Conservation (phyloP, 2,113 vertebrate genomes). For the Amphiprion ocellaris region DNA sequence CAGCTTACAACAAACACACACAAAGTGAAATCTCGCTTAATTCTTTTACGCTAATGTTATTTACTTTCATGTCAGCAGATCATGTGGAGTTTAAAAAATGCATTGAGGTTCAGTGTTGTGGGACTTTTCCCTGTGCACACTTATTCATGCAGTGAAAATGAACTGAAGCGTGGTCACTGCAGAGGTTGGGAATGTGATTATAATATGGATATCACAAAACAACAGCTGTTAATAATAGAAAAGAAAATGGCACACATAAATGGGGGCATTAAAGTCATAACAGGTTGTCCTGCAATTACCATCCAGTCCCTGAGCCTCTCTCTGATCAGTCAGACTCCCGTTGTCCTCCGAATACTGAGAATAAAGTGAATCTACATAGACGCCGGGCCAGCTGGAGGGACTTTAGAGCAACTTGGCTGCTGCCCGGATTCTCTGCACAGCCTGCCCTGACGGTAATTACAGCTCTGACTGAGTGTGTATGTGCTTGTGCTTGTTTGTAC, state of each 20-base stretch:
- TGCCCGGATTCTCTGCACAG: constrained; percentile 47
- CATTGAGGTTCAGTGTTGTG: neutral
- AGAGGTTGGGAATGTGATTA: constrained; percentile 27
- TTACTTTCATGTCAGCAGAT: neutral
- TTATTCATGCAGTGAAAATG: constrained; percentile 22
- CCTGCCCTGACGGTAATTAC: constrained; percentile 65
- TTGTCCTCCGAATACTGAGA: constrained; percentile 38
- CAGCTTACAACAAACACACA: neutral
- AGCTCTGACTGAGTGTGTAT: constrained; percentile 31
- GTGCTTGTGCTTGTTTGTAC: constrained; percentile 56
- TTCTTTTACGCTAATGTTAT: neutral
- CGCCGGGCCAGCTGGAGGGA: constrained; percentile 44
- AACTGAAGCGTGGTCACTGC: constrained; percentile 30
- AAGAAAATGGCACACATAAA: constrained; percentile 47
- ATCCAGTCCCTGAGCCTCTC: constrained; percentile 1
- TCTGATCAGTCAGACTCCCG: constrained; percentile 23
- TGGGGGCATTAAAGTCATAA: constrained; percentile 32
- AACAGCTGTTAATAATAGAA: constrained; percentile 40
- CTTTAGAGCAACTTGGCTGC: constrained; percentile 46
- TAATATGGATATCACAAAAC: constrained; percentile 37
- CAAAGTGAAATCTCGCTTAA: neutral
- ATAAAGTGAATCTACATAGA: constrained; percentile 41
- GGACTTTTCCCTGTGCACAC: neutral
- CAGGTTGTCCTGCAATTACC: constrained; percentile 33
- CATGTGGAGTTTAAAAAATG: neutral